A percentile compares a stretch with the other conserved stretches of the same genome.
Evolutionary conservation across 2,888 invertebrate genomes (phyloP).

Genomic region (Acrocera orbiculus): DNA sequence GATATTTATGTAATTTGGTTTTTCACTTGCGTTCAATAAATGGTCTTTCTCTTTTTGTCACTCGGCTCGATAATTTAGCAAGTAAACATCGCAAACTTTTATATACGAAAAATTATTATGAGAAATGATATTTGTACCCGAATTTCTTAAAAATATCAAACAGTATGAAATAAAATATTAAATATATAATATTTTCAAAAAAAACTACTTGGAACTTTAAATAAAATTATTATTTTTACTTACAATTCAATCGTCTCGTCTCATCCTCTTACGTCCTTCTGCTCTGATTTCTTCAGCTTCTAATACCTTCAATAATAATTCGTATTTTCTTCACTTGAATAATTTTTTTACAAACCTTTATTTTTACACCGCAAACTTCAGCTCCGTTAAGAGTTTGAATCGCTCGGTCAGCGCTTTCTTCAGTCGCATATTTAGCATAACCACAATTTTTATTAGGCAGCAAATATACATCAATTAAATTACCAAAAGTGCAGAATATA

Average conservation of each 20-base stretch:
- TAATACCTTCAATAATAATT: constrained; percentile 45
- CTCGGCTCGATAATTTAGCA: too few species aligned
- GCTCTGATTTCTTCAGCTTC: constrained; percentile 56
- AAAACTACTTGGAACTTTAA: too few species aligned
- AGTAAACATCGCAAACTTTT: too few species aligned
- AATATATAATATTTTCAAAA: too few species aligned
- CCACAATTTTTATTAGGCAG: constrained; percentile 81
- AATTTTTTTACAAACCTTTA: constrained; percentile 29
- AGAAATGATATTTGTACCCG: too few species aligned
- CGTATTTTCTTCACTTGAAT: not conserved
- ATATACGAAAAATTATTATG: too few species aligned
- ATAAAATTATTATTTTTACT: too few species aligned
- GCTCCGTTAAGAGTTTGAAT: constrained; percentile 56
- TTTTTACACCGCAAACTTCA: constrained; percentile 66
- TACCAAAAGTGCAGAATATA: constrained; percentile 79
- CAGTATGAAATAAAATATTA: too few species aligned
- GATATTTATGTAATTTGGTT: too few species aligned
- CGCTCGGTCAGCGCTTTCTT: constrained; percentile 43
- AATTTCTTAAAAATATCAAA: too few species aligned
- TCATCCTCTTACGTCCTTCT: constrained; percentile 4
- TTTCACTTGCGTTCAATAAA: too few species aligned
- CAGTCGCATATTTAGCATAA: constrained; percentile 69
- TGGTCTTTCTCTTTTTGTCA: too few species aligned
- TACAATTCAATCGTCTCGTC: constrained; percentile 3
- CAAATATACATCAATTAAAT: constrained; percentile 77